A percentile compares a stretch with the other conserved stretches of the same genome.
These are phyloP conservation scores for Rhabdophis nuchalis DNA, from an alignment of 2,797 vertebrate genomes.

Conservation along the genomic window DNA sequence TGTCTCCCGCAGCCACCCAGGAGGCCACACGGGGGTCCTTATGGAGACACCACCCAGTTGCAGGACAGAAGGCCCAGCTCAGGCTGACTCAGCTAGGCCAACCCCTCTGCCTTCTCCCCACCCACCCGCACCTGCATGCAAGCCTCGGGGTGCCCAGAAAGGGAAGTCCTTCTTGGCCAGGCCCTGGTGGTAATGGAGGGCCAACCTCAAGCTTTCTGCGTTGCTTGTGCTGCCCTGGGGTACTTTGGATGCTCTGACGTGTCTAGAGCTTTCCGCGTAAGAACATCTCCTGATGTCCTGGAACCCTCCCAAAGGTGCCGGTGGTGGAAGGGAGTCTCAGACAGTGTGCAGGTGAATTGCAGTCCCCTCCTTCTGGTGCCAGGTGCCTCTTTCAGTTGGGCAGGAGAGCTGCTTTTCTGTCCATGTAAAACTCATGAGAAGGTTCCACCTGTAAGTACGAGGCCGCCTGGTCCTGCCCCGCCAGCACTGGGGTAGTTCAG, in stretches of 20 bases:
- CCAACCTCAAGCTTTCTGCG: not conserved
- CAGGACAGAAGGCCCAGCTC: slow-evolving; percentile 37
- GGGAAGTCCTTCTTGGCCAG: no score
- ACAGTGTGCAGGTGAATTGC: slow-evolving; percentile 10
- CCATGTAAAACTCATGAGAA: slow-evolving; percentile 41
- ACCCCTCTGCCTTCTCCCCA: slow-evolving; percentile 5
- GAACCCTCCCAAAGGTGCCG: not conserved
- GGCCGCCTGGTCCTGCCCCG: slow-evolving; percentile 13
- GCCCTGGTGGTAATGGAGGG: slow-evolving; percentile 4
- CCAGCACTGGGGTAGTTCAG: slow-evolving; percentile 10
- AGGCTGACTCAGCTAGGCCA: not conserved
- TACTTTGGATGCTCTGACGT: slow-evolving; percentile 33
- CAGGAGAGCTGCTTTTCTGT: slow-evolving; percentile 48
- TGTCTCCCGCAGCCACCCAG: slow-evolving; percentile 29
- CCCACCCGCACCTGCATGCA: not conserved
- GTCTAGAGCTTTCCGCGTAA: slow-evolving; percentile 31
- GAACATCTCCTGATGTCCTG: slow-evolving; percentile 15
- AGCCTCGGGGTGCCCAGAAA: slow-evolving; percentile 39
- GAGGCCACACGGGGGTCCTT: slow-evolving; percentile 62
- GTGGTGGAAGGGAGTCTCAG: slow-evolving; percentile 31
- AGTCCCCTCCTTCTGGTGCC: slow-evolving; percentile 25
- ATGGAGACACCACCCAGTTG: slow-evolving; percentile 43
- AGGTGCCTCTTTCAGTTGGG: slow-evolving; percentile 49
- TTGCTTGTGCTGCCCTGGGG: not conserved
- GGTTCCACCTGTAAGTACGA: slow-evolving; percentile 69